A percentile compares a stretch with the other conserved stretches of the same genome.
Conservation (phyloP, 2,797 vertebrate genomes). For the Champsocephalus gunnari region DNA sequence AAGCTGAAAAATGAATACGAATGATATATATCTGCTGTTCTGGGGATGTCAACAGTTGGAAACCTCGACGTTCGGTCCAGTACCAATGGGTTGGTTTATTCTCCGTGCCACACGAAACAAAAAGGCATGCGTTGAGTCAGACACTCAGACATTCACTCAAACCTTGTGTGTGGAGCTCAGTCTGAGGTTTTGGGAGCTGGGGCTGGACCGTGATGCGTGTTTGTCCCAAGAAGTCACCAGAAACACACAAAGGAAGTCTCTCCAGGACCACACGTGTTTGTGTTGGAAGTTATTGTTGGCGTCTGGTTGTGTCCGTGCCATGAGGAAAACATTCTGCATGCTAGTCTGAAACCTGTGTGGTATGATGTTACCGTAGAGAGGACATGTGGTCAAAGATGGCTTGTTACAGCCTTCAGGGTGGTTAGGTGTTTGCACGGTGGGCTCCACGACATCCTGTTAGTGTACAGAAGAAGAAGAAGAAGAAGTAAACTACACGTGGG, state of each 20-base stretch:
- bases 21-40: slow-evolving; percentile 50
- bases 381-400: slow-evolving; percentile 36
- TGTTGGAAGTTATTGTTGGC: slow-evolving; percentile 43
- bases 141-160: slow-evolving; percentile 14
- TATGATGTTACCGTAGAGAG: slow-evolving; percentile 22
- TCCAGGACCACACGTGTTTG: slow-evolving; percentile 68
- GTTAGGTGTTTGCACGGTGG: too few species aligned
- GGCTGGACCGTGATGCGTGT: slow-evolving; percentile 49
- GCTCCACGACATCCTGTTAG: too few species aligned
- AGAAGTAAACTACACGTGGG: not conserved
- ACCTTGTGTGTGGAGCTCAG: slow-evolving; percentile 54
- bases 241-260: slow-evolving; percentile 51
- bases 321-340: slow-evolving; percentile 47
- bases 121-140: slow-evolving; percentile 33
- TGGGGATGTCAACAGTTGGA: slow-evolving; percentile 39
- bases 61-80: slow-evolving; percentile 27
- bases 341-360: slow-evolving; percentile 52
- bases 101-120: slow-evolving; percentile 7
- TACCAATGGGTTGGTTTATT: slow-evolving; percentile 35
- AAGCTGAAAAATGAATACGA: slow-evolving; percentile 38
- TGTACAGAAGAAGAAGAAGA: not conserved
- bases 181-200: slow-evolving; percentile 52
- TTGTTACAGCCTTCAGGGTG: slow-evolving; percentile 25
- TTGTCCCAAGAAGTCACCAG: slow-evolving; percentile 65
- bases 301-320: slow-evolving; percentile 54